Evolutionary conservation across 2,797 vertebrate species (phyloP).

Genomic region (Mormyrops attenuatus): DNA sequence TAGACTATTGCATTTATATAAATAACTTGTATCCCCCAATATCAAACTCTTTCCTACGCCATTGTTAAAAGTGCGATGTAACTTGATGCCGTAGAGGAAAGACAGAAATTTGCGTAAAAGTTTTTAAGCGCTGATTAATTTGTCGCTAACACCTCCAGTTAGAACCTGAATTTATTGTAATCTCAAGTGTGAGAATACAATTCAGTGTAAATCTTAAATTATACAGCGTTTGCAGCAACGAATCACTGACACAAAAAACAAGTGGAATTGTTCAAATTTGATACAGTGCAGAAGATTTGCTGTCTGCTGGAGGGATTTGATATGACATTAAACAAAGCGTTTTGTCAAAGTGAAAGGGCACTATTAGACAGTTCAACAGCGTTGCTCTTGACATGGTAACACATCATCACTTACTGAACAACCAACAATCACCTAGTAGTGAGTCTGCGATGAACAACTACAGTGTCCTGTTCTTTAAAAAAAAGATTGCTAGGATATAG

Average conservation of each 20-base stretch:
- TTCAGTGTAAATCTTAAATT: neutral
- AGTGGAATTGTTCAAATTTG: constrained; percentile 27
- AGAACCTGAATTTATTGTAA: neutral
- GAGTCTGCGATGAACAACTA: neutral
- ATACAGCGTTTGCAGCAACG: neutral
- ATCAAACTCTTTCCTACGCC: neutral
- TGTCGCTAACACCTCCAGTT: neutral
- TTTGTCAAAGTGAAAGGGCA: constrained; percentile 26
- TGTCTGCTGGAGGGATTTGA: constrained; percentile 43
- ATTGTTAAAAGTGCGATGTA: neutral
- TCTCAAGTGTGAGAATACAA: neutral
- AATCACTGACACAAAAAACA: neutral
- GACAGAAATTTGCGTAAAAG: neutral
- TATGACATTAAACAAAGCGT: constrained; percentile 46
- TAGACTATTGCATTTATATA: neutral
- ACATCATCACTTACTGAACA: neutral
- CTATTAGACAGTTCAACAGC: constrained; percentile 20
- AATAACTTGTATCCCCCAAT: neutral
- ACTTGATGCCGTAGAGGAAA: neutral
- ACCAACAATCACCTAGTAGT: neutral
- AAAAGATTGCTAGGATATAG: neutral
- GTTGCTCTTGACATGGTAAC: constrained; percentile 14
- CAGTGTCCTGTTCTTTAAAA: neutral
- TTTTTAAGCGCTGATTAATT: neutral
- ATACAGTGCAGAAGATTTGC: constrained; percentile 39